phyloP scores from a whole-genome alignment of 2,888 invertebrate genomes.

The Philopedon plagiatum region DNA sequence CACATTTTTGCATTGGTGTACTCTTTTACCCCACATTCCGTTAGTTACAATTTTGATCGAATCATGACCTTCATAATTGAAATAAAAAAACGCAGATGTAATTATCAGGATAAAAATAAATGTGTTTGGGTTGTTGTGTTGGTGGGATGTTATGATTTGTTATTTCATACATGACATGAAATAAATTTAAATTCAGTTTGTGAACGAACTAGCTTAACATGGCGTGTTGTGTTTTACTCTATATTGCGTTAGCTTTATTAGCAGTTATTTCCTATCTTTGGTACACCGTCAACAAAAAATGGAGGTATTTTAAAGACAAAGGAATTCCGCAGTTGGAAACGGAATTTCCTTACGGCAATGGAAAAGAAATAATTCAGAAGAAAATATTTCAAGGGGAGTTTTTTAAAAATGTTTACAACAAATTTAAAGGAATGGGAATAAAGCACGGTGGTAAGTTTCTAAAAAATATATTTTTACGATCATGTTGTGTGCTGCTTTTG shows the following conservation, averaged over 20 bases:
- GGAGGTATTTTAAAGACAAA: slow-evolving; percentile 17
- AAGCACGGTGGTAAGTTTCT: slow-evolving; percentile 25
- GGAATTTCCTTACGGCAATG: slow-evolving; percentile 19
- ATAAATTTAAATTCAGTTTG: too few species aligned
- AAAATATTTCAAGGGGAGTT: not conserved
- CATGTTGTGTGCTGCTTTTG: too few species aligned
- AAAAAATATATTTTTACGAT: too few species aligned
- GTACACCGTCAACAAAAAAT: not conserved
- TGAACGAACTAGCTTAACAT: not conserved
- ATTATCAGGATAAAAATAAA: too few species aligned
- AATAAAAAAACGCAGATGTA: too few species aligned
- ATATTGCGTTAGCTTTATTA: not conserved
- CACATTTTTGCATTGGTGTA: not conserved
- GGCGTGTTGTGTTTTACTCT: not conserved
- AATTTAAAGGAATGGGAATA: slow-evolving; percentile 33
- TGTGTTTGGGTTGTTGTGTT: too few species aligned
- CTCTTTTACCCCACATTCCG: not conserved
- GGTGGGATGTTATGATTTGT: too few species aligned
- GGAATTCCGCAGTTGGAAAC: slow-evolving; percentile 4
- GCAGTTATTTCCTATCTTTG: not conserved
- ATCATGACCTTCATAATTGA: too few species aligned
- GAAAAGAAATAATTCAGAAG: not conserved
- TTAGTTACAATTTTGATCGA: not conserved
- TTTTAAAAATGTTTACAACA: not conserved
- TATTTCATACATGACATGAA: too few species aligned